Conservation (phyloP, 2,113 vertebrate genomes). For the Hiodon alosoides region DNA sequence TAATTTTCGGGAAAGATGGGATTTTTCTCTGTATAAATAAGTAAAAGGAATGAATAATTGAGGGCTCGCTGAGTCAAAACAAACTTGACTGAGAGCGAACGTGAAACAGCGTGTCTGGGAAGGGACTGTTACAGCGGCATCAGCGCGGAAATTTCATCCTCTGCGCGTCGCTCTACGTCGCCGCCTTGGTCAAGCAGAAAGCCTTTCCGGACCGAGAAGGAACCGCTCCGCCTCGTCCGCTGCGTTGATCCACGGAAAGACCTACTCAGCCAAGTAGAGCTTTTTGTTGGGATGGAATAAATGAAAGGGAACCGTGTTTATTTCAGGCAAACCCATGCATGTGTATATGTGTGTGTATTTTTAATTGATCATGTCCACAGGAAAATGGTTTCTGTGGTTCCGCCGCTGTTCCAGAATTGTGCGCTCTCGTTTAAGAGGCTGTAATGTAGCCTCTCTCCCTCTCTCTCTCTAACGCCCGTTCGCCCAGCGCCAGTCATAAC, state of each 20-base stretch:
- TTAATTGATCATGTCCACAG: background rate
- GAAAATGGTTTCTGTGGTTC: background rate
- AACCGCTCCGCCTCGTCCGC: background rate
- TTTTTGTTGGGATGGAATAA: too few relatives aligned
- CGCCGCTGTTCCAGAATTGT: background rate
- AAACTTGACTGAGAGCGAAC: conserved; percentile 12
- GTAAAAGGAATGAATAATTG: conserved; percentile 36
- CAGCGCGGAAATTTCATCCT: conserved; percentile 12
- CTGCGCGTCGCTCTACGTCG: background rate
- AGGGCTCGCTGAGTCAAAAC: conserved; percentile 24
- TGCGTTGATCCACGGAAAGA: too few relatives aligned
- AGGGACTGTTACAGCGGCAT: background rate
- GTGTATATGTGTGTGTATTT: background rate
- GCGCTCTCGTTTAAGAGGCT: background rate
- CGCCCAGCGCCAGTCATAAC: background rate
- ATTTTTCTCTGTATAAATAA: conserved; percentile 32
- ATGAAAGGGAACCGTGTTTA: too few relatives aligned
- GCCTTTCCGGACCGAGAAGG: background rate
- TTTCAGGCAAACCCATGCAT: too few relatives aligned
- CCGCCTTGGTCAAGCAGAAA: too few relatives aligned
- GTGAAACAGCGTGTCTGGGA: conserved; percentile 17
- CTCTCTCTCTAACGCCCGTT: background rate
- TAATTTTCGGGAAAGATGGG: conserved; percentile 22
- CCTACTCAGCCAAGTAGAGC: background rate
- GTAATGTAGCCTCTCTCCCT: background rate